phyloP scores from a whole-genome alignment of 2,113 vertebrate species.

The Colinus virginianus region DNA sequence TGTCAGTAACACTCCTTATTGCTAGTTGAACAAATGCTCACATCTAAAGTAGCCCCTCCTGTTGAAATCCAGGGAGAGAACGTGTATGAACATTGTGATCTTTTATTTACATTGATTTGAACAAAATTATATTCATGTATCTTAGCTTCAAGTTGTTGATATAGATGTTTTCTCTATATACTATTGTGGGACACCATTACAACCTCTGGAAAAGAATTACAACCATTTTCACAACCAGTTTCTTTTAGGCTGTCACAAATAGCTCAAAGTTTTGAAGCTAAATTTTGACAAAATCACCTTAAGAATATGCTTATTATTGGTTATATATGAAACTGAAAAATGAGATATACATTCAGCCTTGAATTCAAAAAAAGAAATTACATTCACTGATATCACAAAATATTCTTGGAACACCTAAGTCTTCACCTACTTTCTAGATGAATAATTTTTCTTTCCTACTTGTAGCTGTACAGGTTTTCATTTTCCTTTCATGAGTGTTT shows the following conservation, averaged over 20 bases:
- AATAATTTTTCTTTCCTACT: background rate
- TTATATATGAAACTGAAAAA: background rate
- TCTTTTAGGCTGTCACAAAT: background rate
- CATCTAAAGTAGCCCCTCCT: background rate
- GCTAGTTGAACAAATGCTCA: background rate
- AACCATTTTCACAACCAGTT: background rate
- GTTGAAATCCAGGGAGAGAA: background rate
- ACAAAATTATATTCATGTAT: background rate
- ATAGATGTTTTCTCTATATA: background rate
- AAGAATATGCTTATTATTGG: background rate
- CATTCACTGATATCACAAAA: background rate
- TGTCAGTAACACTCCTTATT: background rate
- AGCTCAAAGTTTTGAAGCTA: fast-evolving
- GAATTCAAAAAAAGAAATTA: background rate
- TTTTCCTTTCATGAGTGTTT: background rate
- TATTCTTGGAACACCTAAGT: background rate
- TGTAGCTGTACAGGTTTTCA: background rate
- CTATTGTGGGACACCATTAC: background rate
- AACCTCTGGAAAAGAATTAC: background rate
- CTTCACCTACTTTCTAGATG: background rate
- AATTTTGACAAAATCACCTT: background rate
- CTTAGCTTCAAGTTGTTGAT: background rate
- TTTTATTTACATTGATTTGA: background rate
- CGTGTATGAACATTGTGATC: fast-evolving
- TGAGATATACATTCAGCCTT: background rate